These are phyloP conservation scores for Drosophila tristis DNA, from an alignment of 1,140 invertebrate species.

Conservation along the genomic window DNA sequence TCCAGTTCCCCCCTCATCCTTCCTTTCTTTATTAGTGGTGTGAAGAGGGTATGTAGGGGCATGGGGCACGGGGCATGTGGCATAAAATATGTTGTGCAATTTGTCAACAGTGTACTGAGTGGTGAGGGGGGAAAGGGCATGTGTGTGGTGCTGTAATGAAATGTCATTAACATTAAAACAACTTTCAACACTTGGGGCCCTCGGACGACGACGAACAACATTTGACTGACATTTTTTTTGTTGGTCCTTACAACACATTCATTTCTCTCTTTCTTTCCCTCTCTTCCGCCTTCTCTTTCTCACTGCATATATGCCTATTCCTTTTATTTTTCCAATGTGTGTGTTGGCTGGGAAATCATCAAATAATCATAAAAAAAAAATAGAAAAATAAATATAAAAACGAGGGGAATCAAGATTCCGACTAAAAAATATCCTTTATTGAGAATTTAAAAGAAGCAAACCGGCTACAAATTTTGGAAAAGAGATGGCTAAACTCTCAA, in stretches of 20 bases:
- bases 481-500: too few species aligned
- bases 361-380: constrained; percentile 17
- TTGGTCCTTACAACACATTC: too few species aligned
- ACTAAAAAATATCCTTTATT: too few species aligned
- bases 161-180: constrained; percentile 77
- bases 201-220: constrained; percentile 1
- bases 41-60: constrained; percentile 15
- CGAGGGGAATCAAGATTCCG: neutral
- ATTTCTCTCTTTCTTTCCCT: neutral
- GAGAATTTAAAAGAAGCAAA: too few species aligned
- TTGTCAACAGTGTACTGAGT: constrained; percentile 47
- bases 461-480: too few species aligned
- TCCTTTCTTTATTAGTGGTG: constrained; percentile 4
- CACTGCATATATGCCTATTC: too few species aligned
- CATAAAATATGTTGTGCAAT: constrained; percentile 69
- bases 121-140: neutral
- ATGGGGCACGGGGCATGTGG: constrained; percentile 41
- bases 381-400: constrained; percentile 4
- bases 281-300: neutral
- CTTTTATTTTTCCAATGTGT: constrained; percentile 4
- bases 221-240: constrained; percentile 27
- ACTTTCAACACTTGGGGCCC: constrained; percentile 66
- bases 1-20: constrained; percentile 1
- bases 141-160: constrained; percentile 55
- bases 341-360: constrained; percentile 34